These are phyloP conservation scores for Lytechinus pictus DNA, from an alignment of 35 echinoderm and acorn worm genomes.

Conservation along the genomic window DNA sequence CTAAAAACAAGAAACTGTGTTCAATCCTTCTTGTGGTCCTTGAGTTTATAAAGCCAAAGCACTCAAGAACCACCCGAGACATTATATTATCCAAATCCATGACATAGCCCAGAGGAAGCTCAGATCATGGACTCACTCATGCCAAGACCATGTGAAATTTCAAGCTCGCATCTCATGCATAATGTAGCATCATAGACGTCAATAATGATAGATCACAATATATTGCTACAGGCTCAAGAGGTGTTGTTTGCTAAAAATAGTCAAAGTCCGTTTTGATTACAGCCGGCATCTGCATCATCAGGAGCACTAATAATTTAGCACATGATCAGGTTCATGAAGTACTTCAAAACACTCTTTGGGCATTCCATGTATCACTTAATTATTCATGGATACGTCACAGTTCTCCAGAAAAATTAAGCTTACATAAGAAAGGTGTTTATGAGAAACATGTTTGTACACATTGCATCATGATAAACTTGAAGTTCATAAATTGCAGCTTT, in stretches of 20 bases:
- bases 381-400: not conserved
- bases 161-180: not conserved
- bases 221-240: constrained; percentile 10
- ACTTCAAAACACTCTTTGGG: not conserved
- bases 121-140: not conserved
- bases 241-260: not conserved
- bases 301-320: not conserved
- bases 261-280: not conserved
- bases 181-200: not conserved
- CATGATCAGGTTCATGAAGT: not conserved
- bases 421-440: too few relatives aligned
- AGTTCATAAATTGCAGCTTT: too few relatives aligned
- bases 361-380: not conserved
- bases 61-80: not conserved
- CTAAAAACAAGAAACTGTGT: too few relatives aligned
- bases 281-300: not conserved
- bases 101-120: not conserved
- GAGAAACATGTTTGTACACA: too few relatives aligned
- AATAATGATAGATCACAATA: not conserved
- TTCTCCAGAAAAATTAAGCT: too few relatives aligned
- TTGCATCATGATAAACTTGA: too few relatives aligned
- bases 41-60: not conserved
- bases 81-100: not conserved
- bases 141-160: not conserved
- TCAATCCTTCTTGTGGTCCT: too few relatives aligned